Conservation (phyloP, 1,140 invertebrate species). For the Dufourea novaeangliae region DNA sequence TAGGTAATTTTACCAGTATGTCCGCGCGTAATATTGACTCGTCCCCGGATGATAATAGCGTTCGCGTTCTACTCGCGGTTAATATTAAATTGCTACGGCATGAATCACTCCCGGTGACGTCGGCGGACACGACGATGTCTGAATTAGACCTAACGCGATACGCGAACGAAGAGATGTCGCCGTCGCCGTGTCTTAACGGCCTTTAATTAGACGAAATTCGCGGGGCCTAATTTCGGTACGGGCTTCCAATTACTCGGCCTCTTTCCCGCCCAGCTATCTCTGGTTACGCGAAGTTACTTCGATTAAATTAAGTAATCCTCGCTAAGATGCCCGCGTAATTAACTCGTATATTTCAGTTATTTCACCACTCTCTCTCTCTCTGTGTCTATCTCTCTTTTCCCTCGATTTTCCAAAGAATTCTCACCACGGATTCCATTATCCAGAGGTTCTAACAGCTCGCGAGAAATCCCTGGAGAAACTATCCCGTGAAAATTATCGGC, state of each 20-base stretch:
- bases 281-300: slow-evolving; percentile 60
- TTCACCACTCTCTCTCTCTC: too few species aligned
- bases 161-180: slow-evolving; percentile 13
- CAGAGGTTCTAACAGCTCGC: too few species aligned
- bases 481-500: too few species aligned
- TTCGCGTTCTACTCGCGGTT: neutral
- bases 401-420: too few species aligned
- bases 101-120: slow-evolving; percentile 13
- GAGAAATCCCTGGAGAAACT: too few species aligned
- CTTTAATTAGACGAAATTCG: slow-evolving; percentile 74
- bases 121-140: neutral
- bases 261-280: slow-evolving; percentile 20
- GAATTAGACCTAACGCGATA: slow-evolving; percentile 37
- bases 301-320: slow-evolving; percentile 66
- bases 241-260: slow-evolving; percentile 61
- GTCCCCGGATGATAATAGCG: neutral
- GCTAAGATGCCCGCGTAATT: slow-evolving; percentile 47
- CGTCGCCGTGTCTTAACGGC: slow-evolving; percentile 43
- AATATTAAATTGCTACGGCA: neutral
- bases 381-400: neutral
- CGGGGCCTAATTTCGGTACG: slow-evolving; percentile 67
- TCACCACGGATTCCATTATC: too few species aligned
- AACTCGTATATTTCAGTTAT: slow-evolving; percentile 15
- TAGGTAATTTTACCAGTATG: too few species aligned
- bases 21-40: too few species aligned